These are phyloP conservation scores for Stictocephala bisonia DNA, from an alignment of 2,888 invertebrate genomes.

Conservation along the genomic window DNA sequence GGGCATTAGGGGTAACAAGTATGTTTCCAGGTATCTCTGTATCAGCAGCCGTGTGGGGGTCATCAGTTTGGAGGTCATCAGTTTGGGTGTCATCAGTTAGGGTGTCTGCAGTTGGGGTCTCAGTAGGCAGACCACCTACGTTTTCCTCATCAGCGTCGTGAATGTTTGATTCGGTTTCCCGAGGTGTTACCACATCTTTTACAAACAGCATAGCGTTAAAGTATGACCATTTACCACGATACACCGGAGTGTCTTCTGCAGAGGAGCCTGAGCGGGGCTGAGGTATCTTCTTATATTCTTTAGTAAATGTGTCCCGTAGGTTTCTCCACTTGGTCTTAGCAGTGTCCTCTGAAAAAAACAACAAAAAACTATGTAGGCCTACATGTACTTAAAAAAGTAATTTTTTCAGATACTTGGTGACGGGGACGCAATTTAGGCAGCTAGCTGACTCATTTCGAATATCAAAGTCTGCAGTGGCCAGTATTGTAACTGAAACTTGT, in stretches of 20 bases:
- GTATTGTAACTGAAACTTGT: too few species aligned
- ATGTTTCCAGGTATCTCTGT: too few species aligned
- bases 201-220: conserved; percentile 20
- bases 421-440: too few species aligned
- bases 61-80: too few species aligned
- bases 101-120: too few species aligned
- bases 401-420: too few species aligned
- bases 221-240: conserved; percentile 16
- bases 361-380: neutral
- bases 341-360: conserved; percentile 24
- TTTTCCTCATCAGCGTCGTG: neutral
- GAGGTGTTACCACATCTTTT: conserved; percentile 1
- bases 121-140: too few species aligned
- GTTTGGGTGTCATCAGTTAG: too few species aligned
- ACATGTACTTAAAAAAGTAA: too few species aligned
- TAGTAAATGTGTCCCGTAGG: conserved; percentile 24
- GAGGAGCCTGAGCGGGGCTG: conserved; percentile 19
- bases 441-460: too few species aligned
- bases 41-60: too few species aligned
- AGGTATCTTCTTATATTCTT: conserved; percentile 8
- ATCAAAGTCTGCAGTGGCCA: too few species aligned
- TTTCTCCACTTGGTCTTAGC: conserved; percentile 20
- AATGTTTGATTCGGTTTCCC: conserved; percentile 13
- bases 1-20: neutral
- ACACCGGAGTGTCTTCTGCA: conserved; percentile 1